Evolutionary conservation across 2,113 vertebrate species (phyloP).

Genomic region (Odontophorus gujanensis): DNA sequence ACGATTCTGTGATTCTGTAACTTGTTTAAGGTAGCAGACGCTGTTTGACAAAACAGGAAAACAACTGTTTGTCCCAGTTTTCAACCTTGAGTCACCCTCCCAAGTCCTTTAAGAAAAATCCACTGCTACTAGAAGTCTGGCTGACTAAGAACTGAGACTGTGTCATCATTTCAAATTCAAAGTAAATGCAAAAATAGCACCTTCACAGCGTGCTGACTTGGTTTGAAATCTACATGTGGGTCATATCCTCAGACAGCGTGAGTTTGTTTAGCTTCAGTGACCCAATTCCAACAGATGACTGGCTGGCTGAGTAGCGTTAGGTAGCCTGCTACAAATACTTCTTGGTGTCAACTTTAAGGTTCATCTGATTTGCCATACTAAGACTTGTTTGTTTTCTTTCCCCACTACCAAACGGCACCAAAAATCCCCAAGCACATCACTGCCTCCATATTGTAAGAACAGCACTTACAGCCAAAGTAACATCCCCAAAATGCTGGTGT

Average conservation of each 20-base stretch:
- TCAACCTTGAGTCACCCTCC: constrained; percentile 43
- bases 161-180: constrained; percentile 27
- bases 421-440: not conserved
- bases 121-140: constrained; percentile 39
- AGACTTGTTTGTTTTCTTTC: not conserved
- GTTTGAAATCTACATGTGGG: constrained; percentile 35
- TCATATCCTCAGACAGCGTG: not conserved
- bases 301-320: not conserved
- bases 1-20: no score
- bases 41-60: not conserved
- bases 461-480: not conserved
- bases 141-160: constrained; percentile 43
- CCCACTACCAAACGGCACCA: not conserved
- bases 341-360: not conserved
- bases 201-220: not conserved
- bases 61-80: constrained; percentile 30
- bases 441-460: not conserved
- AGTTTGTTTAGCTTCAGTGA: constrained; percentile 41
- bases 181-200: constrained; percentile 58
- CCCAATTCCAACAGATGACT: constrained; percentile 34
- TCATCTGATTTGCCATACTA: not conserved
- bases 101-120: constrained; percentile 51
- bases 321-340: not conserved
- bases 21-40: constrained; percentile 12
- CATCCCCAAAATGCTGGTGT: not conserved